phyloP scores from a whole-genome alignment of 2,888 invertebrate species.

The Dryococelus australis region DNA sequence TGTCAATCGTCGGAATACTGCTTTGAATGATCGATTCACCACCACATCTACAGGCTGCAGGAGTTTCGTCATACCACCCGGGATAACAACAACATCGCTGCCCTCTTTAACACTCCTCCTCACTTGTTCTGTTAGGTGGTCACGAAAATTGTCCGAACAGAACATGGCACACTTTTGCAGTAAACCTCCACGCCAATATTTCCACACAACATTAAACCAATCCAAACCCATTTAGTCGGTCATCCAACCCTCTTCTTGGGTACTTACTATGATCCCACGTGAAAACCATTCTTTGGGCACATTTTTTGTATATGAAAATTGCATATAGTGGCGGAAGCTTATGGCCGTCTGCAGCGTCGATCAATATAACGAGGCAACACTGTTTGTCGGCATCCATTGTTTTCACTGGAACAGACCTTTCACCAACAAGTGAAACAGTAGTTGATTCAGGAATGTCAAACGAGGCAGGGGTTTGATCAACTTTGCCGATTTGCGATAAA shows the following conservation, averaged over 20 bases:
- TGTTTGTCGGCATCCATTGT: neutral
- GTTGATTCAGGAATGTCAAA: neutral
- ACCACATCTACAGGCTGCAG: neutral
- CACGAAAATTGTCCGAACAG: neutral
- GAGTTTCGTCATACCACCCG: neutral
- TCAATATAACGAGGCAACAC: neutral
- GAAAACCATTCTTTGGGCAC: neutral
- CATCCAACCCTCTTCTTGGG: neutral
- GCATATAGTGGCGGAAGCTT: neutral
- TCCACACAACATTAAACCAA: neutral
- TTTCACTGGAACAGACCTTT: neutral
- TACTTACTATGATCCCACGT: neutral
- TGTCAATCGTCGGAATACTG: neutral
- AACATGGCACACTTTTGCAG: neutral
- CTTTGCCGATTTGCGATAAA: neutral
- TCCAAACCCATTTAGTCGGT: neutral
- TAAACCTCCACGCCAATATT: neutral
- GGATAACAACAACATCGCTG: neutral
- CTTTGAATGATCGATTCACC: neutral
- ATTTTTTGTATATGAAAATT: neutral
- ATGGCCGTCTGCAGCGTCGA: neutral
- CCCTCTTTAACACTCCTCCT: neutral
- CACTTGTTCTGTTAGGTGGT: neutral
- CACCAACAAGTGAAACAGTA: neutral
- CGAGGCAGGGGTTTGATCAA: neutral